Base-by-base conservation (phyloP, 2,797 vertebrate genomes). In the Nyctalus aviator region DNA sequence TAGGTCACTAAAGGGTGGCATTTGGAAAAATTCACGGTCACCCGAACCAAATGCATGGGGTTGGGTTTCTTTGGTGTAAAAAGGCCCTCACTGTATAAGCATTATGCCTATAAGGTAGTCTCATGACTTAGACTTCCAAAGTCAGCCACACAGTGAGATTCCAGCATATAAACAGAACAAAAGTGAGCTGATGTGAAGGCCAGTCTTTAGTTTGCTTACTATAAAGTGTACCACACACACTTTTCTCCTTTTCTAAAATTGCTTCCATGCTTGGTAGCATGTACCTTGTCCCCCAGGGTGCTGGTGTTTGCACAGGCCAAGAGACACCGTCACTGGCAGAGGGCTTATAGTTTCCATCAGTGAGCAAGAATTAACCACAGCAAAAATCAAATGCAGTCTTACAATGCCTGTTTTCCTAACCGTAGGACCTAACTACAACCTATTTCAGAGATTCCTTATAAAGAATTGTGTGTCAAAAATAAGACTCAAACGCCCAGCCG, bases 141-240 rank as follows among this genome's bases (percentile, higher is more conserved):
- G n/a, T 86, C 15, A 88, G 71, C 7, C 53, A 30, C 71, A 94
- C 4, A 59, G 88, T 62, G 44, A 95, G 79, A 93, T 81, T 93
- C 57, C 23, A 91, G 72, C 46, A 69, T 6, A 64, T 73, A 95
- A 93, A 93, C 76, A 96, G 35, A 93, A 93, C 81, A 94, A 88
- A 90, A 93, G 68, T 88, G 68, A 94, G 68, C 37, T 90, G 91
- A 95, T 10, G 5, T 78, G 78, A 96, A 92, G 79, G 62, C 85
- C 88, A 93, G 37, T 86, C 44, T 89, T 83, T 57, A 88, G 78
- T 95, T 79, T 95, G 75, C 94, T 95, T 95, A 96, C 78, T 92
- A 82, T 90, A 73, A 93, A 79, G 71, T 77, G 30, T 1, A 15
- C 82, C 68, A 88, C 69, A 88, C 84, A 95, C 85, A 66, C 83